Evolutionary conservation across 2,797 vertebrate genomes (phyloP).

Genomic region (Dendrocincla tyrannina): DNA sequence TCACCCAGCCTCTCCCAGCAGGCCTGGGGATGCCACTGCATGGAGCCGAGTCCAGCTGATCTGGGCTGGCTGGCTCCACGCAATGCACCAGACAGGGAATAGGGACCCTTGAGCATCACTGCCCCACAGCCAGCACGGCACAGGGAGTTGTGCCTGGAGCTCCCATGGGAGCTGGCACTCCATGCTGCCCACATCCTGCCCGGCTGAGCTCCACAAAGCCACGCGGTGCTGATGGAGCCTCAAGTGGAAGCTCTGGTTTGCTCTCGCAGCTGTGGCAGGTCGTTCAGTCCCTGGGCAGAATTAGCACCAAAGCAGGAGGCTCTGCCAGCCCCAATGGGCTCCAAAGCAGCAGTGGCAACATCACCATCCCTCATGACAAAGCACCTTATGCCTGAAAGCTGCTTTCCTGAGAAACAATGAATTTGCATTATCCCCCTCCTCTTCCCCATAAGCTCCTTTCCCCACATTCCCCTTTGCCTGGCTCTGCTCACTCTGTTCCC

Average conservation of each 20-base stretch:
- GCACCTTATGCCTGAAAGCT: neutral
- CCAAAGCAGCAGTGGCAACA: neutral
- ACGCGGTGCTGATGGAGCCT: accelerated
- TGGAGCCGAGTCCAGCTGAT: accelerated
- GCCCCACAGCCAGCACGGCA: accelerated
- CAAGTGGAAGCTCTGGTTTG: accelerated
- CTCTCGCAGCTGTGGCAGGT: neutral
- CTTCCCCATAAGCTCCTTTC: neutral
- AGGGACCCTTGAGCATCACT: accelerated
- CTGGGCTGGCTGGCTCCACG: neutral
- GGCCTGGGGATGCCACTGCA: accelerated
- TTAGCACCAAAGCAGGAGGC: neutral
- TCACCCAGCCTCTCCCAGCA: neutral
- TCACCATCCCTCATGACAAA: neutral
- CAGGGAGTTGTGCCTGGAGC: neutral
- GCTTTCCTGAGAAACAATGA: neutral
- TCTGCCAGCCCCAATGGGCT: neutral
- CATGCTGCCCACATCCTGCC: accelerated
- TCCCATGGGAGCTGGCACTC: accelerated
- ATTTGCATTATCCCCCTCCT: neutral
- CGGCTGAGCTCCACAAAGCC: accelerated
- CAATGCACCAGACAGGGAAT: accelerated
- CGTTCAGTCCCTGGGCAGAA: neutral
- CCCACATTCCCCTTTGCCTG: neutral
- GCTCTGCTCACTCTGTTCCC: neutral